These are phyloP conservation scores for Acanthis flammea DNA, from an alignment of 2,797 vertebrate species.

Conservation along the genomic window DNA sequence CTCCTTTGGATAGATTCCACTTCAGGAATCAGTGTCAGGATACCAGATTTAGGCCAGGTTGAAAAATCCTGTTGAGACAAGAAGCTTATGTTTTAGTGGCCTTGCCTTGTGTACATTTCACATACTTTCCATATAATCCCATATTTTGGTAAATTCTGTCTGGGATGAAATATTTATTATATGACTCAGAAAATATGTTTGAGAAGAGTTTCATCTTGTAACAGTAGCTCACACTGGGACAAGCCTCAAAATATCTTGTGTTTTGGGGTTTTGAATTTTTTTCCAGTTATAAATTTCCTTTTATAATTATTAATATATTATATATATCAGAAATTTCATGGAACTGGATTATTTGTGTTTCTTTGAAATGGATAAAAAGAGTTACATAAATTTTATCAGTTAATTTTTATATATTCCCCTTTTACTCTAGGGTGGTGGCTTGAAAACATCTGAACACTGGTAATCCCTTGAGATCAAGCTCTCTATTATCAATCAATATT, in stretches of 20 bases:
- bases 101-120: slow-evolving; percentile 11
- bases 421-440: background rate
- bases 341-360: background rate
- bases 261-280: background rate
- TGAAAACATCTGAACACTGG: background rate
- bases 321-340: background rate
- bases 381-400: background rate
- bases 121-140: slow-evolving; percentile 25
- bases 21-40: background rate
- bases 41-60: background rate
- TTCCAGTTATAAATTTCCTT: background rate
- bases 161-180: background rate
- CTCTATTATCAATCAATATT: background rate
- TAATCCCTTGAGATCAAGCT: background rate
- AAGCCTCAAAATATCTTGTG: background rate
- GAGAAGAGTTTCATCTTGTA: background rate
- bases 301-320: background rate
- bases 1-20: background rate
- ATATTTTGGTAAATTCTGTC: slow-evolving; percentile 32
- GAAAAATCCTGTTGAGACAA: slow-evolving; percentile 32
- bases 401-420: background rate
- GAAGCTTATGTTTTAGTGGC: background rate
- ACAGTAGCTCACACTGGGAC: background rate
- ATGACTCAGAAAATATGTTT: background rate
- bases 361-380: background rate